phyloP scores from a whole-genome alignment of 2,888 invertebrate genomes.

The Hydrotaea diabolus region DNA sequence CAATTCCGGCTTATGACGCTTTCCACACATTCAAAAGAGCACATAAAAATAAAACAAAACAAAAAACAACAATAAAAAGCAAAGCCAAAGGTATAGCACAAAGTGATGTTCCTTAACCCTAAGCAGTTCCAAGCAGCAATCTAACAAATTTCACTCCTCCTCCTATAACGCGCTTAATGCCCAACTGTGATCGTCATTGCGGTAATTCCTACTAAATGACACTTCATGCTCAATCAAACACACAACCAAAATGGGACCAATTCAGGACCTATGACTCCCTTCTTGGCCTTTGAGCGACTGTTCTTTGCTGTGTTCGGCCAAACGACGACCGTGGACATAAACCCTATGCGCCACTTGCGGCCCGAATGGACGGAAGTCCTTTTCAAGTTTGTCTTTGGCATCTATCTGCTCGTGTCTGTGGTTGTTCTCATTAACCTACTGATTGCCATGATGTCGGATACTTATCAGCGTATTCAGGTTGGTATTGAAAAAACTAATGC shows the following conservation, averaged over 20 bases:
- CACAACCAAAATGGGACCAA: conserved; percentile 51
- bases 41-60: conserved; percentile 61
- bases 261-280: conserved; percentile 87
- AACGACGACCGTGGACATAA: conserved; percentile 92
- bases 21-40: conserved; percentile 70
- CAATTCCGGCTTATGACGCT: conserved; percentile 74
- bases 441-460: conserved; percentile 99
- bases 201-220: conserved; percentile 37
- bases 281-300: conserved; percentile 97
- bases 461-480: conserved; percentile 99
- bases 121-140: conserved; percentile 33
- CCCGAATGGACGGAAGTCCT: conserved; percentile 92
- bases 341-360: conserved; percentile 86
- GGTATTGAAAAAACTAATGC: conserved; percentile 81
- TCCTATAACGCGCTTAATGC: not conserved
- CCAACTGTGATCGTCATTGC: not conserved
- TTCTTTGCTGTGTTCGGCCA: conserved; percentile 99
- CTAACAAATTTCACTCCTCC: conserved; percentile 27
- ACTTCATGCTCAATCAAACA: conserved; percentile 14
- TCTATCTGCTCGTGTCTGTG: conserved; percentile 98
- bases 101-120: conserved; percentile 41
- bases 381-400: conserved; percentile 95
- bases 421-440: conserved; percentile 99
- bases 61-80: conserved; percentile 55
- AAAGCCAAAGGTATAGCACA: conserved; percentile 62